A percentile compares a stretch with the other conserved stretches of the same genome.
Evolutionary conservation across 2,888 invertebrate genomes (phyloP).

Genomic region (Esperia sulphurella): DNA sequence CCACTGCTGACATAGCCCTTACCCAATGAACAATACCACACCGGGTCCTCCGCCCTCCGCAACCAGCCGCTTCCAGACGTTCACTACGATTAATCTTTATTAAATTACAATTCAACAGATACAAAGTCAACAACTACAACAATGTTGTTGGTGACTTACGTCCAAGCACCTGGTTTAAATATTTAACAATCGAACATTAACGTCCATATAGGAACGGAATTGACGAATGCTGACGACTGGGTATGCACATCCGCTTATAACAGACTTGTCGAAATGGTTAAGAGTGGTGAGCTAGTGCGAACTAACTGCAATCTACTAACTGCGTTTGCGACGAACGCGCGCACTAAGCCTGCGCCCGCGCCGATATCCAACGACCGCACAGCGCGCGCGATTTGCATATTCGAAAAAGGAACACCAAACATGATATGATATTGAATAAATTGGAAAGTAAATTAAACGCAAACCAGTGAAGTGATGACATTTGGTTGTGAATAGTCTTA

Average conservation of each 20-base stretch:
- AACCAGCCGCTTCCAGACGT: too few relatives aligned
- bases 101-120: too few relatives aligned
- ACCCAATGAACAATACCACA: too few relatives aligned
- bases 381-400: slow-evolving; percentile 36
- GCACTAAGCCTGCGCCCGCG: slow-evolving; percentile 26
- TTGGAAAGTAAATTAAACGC: not conserved
- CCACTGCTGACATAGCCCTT: too few relatives aligned
- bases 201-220: not conserved
- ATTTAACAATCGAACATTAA: slow-evolving; percentile 1
- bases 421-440: not conserved
- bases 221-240: slow-evolving; percentile 17
- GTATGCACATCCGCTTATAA: slow-evolving; percentile 43
- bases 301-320: slow-evolving; percentile 58
- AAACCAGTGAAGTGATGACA: slow-evolving; percentile 32
- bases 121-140: too few relatives aligned
- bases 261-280: slow-evolving; percentile 62
- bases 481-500: slow-evolving; percentile 46
- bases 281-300: slow-evolving; percentile 50
- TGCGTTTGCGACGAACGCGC: slow-evolving; percentile 59
- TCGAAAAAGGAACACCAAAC: slow-evolving; percentile 23
- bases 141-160: too few relatives aligned
- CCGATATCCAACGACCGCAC: slow-evolving; percentile 9
- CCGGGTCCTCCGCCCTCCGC: too few relatives aligned
- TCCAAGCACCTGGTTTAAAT: too few relatives aligned
- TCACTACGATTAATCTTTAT: too few relatives aligned